These are phyloP conservation scores for Malurus leucopterus DNA, from an alignment of 2,797 vertebrate genomes.

Conservation along the genomic window DNA sequence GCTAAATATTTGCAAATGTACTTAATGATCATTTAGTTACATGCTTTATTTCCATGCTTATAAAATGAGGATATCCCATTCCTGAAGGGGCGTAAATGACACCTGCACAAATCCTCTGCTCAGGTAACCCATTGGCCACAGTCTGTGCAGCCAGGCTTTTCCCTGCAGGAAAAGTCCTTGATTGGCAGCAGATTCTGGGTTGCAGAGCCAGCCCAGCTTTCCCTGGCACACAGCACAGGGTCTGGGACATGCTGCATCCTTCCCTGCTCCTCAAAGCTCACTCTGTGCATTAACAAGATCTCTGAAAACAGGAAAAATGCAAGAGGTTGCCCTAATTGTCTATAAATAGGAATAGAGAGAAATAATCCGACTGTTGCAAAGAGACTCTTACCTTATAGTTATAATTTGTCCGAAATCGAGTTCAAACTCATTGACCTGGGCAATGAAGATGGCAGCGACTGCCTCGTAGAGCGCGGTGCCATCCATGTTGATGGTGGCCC, in stretches of 20 bases:
- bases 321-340: not conserved
- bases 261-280: not conserved
- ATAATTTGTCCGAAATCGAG: slow-evolving; percentile 87
- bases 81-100: not conserved
- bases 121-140: not conserved
- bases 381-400: slow-evolving; percentile 80
- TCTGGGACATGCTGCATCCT: rapidly evolving
- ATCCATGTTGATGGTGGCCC: slow-evolving; percentile 90
- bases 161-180: not conserved
- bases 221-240: not conserved
- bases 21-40: not conserved
- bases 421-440: slow-evolving; percentile 87
- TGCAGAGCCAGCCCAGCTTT: not conserved
- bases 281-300: not conserved
- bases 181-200: not conserved
- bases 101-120: not conserved
- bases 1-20: not conserved
- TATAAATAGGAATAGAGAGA: rapidly evolving
- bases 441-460: slow-evolving; percentile 87
- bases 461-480: slow-evolving; percentile 87
- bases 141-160: not conserved
- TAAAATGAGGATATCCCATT: not conserved
- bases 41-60: not conserved
- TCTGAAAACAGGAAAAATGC: rapidly evolving
- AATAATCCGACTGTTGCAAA: not conserved